phyloP scores from a whole-genome alignment of 1,140 invertebrate genomes.

The Vanessa tameamea region DNA sequence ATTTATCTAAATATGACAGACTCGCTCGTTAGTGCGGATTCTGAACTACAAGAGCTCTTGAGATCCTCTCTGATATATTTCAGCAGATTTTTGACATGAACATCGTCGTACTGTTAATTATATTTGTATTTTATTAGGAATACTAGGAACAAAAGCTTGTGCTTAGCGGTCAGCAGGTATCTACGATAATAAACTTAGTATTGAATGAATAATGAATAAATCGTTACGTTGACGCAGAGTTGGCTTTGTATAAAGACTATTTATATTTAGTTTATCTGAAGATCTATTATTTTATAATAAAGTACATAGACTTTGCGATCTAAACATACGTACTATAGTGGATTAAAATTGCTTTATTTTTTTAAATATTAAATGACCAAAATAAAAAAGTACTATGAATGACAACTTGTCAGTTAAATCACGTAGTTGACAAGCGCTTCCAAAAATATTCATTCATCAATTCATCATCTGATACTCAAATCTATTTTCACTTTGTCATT shows the following conservation, averaged over 20 bases:
- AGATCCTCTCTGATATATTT: conserved; percentile 10
- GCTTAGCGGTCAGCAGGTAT: too few relatives aligned
- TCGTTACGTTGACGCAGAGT: too few relatives aligned
- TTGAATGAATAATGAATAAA: too few relatives aligned
- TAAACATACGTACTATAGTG: too few relatives aligned
- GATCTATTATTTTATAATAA: too few relatives aligned
- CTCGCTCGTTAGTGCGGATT: conserved; percentile 52
- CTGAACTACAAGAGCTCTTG: conserved; percentile 10
- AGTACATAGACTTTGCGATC: too few relatives aligned
- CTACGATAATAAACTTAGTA: too few relatives aligned
- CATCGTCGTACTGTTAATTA: not conserved
- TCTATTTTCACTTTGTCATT: conserved; percentile 46
- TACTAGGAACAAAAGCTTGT: not conserved
- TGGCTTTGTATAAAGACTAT: too few relatives aligned
- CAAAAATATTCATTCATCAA: conserved; percentile 27
- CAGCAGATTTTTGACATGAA: conserved; percentile 16
- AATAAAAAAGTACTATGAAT: not conserved
- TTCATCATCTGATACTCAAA: conserved; percentile 36
- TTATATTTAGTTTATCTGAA: too few relatives aligned
- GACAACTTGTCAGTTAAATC: conserved; percentile 29
- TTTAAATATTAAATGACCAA: not conserved
- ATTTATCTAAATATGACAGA: conserved; percentile 52
- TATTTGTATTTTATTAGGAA: not conserved
- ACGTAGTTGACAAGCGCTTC: conserved; percentile 23
- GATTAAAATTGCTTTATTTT: too few relatives aligned